These are phyloP conservation scores for Pollenia labialis DNA, from an alignment of 2,888 invertebrate species.

Conservation along the genomic window DNA sequence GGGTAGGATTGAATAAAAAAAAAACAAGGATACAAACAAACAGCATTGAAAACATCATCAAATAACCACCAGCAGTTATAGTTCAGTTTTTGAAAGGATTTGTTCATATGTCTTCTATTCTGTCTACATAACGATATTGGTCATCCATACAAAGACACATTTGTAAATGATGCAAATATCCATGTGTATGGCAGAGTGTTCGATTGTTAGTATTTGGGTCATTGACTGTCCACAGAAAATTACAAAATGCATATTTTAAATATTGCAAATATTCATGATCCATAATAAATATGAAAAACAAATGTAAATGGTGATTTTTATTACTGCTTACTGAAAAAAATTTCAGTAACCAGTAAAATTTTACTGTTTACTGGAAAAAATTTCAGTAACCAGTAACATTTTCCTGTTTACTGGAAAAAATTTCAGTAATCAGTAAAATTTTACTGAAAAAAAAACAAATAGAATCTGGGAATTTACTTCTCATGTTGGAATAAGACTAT, in stretches of 20 bases:
- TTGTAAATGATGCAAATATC: slow-evolving; percentile 7
- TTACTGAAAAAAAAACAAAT: too few relatives aligned
- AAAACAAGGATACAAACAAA: neutral
- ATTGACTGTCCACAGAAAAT: slow-evolving; percentile 53
- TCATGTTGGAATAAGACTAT: too few relatives aligned
- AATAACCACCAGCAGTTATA: slow-evolving; percentile 56
- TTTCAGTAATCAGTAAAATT: too few relatives aligned
- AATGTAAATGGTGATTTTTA: neutral
- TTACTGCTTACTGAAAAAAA: too few relatives aligned
- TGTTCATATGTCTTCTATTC: neutral
- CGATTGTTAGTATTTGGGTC: slow-evolving; percentile 44
- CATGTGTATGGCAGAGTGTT: neutral
- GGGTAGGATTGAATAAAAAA: neutral
- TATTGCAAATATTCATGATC: slow-evolving; percentile 46
- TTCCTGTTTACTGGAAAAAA: too few relatives aligned
- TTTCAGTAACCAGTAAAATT: too few relatives aligned
- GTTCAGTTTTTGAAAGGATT: slow-evolving; percentile 10
- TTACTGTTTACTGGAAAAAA: too few relatives aligned
- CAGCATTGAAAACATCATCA: slow-evolving; percentile 47
- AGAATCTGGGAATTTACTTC: too few relatives aligned
- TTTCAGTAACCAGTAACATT: too few relatives aligned
- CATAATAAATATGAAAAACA: slow-evolving; percentile 12
- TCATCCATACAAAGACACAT: slow-evolving; percentile 18
- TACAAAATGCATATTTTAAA: neutral
- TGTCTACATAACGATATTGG: neutral